phyloP scores from a whole-genome alignment of 2,113 vertebrate genomes.

The Poeciliopsis turrubarensis region DNA sequence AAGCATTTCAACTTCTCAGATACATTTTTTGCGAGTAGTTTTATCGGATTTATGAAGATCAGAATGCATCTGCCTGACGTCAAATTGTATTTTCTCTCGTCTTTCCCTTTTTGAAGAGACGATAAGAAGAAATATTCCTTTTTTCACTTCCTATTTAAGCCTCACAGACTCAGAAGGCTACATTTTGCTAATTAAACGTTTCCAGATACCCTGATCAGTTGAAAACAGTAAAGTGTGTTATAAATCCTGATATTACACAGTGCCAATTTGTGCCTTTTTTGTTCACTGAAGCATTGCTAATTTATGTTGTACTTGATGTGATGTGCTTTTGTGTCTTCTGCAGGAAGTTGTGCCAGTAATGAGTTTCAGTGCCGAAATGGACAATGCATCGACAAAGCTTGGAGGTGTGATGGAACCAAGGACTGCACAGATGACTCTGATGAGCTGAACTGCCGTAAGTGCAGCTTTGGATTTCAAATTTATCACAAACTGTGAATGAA shows the following conservation, averaged over 20 bases:
- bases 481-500: not conserved
- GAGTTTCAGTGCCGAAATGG: constrained; percentile 75
- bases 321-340: not conserved
- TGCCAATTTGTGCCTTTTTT: not conserved
- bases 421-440: constrained; percentile 78
- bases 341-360: constrained; percentile 64
- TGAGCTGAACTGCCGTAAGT: constrained; percentile 78
- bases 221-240: not conserved
- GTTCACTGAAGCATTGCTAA: not conserved
- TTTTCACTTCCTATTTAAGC: not conserved
- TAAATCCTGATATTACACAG: not conserved
- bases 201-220: not conserved
- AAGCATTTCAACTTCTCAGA: no score
- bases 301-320: not conserved
- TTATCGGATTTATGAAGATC: no score
- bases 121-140: no score
- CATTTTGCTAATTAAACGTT: not conserved
- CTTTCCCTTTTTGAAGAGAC: not conserved
- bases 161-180: not conserved
- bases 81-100: not conserved
- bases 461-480: not conserved
- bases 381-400: constrained; percentile 70
- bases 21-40: no score
- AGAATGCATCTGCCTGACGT: no score
- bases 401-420: constrained; percentile 76